Base-by-base conservation (phyloP, 1,140 invertebrate genomes). In the Bombus superbus region DNA sequence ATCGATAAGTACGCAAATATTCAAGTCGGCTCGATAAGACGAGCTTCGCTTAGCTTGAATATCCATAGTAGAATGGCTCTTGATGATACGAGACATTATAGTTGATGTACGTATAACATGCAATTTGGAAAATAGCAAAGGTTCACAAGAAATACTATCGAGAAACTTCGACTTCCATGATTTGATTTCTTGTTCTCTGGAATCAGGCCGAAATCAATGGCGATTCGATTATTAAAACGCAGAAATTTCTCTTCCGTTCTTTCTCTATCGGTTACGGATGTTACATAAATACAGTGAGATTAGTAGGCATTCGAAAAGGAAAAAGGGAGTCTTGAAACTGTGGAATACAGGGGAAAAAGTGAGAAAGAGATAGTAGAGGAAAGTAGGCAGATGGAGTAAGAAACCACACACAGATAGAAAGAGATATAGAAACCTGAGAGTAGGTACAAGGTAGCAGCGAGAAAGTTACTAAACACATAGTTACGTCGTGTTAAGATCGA, bases 231-330 rank as follows among this genome's bases (percentile, higher is more conserved):
- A 83, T 81, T 38, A 72, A 86, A 72, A 84, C 86, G 74, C 62
- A 74, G 77, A 81, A 91, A 86, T 93, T 92, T 89, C 89, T 88
- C 91, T 87, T 72, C 76, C 38, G 86, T 78, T 81, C 47, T 84
- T 88, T 77, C 76, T 79, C 32, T 59, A 57, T 66, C 86, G 73
- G 71, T 86, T 83, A 86, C 74, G 69, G 38, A 72, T 38, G 69
- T 89, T 86, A 73, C 73, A 42, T 82, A 83, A 85, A 74, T 32
- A 42, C 35, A 18, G 32, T 47, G 40, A 71, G 25, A 59, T 71
- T 72, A 69, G 66, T 40, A 69, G n/a, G 59, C 47, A 66, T 86
- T 87, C 53, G 57, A 53, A 75, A 53, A 32, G 86, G 73, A 88
- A 81, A 57, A 68, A 57, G 69, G 40, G n/a, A 75, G 38, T 44